Conservation (phyloP, 64 coral and sea anemone genomes). For the Trachythela sp. region DNA sequence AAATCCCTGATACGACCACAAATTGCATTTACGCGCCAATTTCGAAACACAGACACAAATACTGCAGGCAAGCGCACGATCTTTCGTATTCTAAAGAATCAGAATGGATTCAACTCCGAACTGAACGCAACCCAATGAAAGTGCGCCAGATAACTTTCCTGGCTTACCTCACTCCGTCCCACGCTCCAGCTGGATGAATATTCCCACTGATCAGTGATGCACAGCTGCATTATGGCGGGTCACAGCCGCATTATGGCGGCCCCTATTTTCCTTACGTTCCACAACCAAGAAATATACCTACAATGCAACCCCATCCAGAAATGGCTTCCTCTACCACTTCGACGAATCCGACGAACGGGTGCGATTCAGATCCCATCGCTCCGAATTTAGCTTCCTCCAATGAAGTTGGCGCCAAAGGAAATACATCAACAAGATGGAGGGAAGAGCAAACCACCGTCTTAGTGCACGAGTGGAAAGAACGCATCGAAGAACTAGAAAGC, state of each 20-base stretch:
- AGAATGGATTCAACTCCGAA: background rate
- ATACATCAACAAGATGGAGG: slow-evolving; percentile 21
- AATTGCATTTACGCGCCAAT: background rate
- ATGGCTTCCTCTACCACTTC: background rate
- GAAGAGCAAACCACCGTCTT: slow-evolving; percentile 42
- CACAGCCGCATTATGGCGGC: background rate
- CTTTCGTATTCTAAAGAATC: background rate
- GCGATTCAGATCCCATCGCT: background rate
- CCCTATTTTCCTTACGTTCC: background rate
- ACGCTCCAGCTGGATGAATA: background rate
- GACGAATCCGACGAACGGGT: background rate
- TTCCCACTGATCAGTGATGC: background rate
- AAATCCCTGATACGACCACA: background rate
- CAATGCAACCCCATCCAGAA: background rate
- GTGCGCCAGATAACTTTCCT: background rate
- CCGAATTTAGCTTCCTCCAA: background rate
- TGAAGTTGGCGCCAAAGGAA: background rate
- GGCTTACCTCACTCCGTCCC: background rate
- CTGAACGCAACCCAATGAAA: background rate
- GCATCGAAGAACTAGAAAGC: slow-evolving; percentile 49
- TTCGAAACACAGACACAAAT: background rate
- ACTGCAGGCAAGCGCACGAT: background rate
- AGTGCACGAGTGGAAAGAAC: slow-evolving; percentile 53
- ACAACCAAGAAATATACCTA: background rate
- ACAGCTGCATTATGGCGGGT: background rate